Base-by-base conservation (phyloP, 1,140 invertebrate species). In the Drosophila erecta region DNA sequence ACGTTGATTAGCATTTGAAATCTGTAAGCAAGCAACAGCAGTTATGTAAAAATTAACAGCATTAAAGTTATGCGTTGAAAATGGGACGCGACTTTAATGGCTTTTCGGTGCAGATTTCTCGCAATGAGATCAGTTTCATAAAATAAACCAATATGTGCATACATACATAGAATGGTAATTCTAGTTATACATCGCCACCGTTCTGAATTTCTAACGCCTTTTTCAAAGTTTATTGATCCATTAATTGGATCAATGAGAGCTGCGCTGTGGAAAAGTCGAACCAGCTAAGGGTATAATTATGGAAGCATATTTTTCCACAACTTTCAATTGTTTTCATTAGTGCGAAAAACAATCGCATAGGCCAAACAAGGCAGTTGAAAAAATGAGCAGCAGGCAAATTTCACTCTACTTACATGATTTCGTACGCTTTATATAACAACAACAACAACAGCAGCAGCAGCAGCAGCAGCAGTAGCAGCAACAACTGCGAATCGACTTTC, bases 331-430 rank as follows among this genome's bases (percentile, higher is more conserved):
- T 70, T 69, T 70, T 69, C 64, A 70, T 70, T 70, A 69, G 64
- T 56, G 64, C 64, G 43, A 55, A 75, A 76, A 38, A 60, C 41
- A 77, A 77, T 69, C 38, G 55, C 75, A 74, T 75, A 46, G 73
- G 62, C 73, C 38, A 59, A 50, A 55, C 56, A 30, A 61, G 49
- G 65, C 62, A 75, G 71, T 20, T 76, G 46, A 40, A 44, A 14
- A 44, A 46, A 43, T 50, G 75, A 71, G 12, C 49, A 70, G 53
- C 38, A 65, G 53, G 73, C 76, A 81, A 89, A 87, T 87, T 87
- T 87, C 84, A 87, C 84, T 87, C 84, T 77, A 87, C 79, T 87
- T 83, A 83, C 86, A 84, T 89, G 83, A 87, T 89, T 87, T 87
- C 60, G 76, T 86, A 71, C 56, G 71, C 71, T 86, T 86, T 87